Base-by-base conservation (phyloP, 2,888 invertebrate species). In the Drosophila setosimentum region DNA sequence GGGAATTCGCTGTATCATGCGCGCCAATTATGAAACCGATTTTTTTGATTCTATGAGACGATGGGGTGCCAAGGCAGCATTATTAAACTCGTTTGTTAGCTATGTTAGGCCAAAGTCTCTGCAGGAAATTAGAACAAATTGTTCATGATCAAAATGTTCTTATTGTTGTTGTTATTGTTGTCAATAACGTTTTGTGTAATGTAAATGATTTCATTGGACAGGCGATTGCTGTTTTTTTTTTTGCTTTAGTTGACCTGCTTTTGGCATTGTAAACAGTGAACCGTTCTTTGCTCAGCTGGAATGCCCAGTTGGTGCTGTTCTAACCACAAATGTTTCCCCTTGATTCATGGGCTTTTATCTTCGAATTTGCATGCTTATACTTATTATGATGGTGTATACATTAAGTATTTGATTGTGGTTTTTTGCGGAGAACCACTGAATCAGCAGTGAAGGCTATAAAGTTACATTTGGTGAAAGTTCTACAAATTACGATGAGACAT, bases 1-100 rank as follows among this genome's bases (percentile, higher is more conserved):
- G 58, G 87, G 90, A 90, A 90, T 86, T 81, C 67, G 90, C 86
- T 79, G 87, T 73, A 87, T 88, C 86, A 86, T 85, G 75, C 60
- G 73, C 76, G 68, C 66, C 72, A 76, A 75, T 83, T 76, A 80
- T 71, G 71, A 72, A 75, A 70, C 76, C 76, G 61, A 62, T 68
- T 69, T 76, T 21, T 65, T 75, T 76, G 61, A 57, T 63, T 68
- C 51, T 42, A 27, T 48, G 57, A 53, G 58, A 40, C 62, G 33
- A 53, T 49, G 77, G 77, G 76, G 77, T 64, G 76, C 64, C 76
- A 42, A 40, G 29, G 58, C 48, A 42, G 32, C 13, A 33, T 13
- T 45, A 59, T 51, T 62, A 33, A 70, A 57, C 53, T 68, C 62
- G 70, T 68, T 64, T 68, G 63, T 75, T 79, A 63, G 79, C 72